These are phyloP conservation scores for Mystacides longicornis DNA, from an alignment of 2,888 invertebrate genomes.

Conservation along the genomic window DNA sequence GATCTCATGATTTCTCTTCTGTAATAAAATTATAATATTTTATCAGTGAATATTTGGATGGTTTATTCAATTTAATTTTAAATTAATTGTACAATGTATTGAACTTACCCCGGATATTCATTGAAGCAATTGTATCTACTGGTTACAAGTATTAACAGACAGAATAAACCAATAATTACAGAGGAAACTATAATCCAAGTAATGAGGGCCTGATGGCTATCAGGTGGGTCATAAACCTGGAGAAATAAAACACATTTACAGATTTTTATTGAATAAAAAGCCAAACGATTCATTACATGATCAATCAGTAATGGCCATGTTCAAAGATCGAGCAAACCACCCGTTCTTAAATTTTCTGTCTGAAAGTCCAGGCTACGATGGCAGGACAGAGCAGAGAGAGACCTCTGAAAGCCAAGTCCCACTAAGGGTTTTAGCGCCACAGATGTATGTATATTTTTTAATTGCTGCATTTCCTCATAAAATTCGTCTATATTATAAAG, in stretches of 20 bases:
- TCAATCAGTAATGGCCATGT: no score
- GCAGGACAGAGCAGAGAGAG: no score
- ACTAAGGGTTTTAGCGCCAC: no score
- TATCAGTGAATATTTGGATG: background rate
- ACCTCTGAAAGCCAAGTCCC: no score
- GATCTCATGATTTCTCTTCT: constrained; percentile 26
- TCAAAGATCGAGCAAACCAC: no score
- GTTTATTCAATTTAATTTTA: background rate
- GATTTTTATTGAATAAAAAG: no score
- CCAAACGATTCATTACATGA: no score
- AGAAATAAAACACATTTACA: constrained; percentile 28
- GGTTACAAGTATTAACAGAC: constrained; percentile 37
- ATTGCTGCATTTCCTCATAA: no score
- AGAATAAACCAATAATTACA: constrained; percentile 36
- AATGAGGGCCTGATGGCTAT: constrained; percentile 33
- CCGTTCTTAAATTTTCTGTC: no score
- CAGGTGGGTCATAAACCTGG: constrained; percentile 39
- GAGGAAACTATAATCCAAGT: constrained; percentile 39
- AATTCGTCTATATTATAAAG: no score
- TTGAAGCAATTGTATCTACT: constrained; percentile 44
- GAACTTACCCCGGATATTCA: constrained; percentile 38
- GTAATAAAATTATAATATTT: background rate
- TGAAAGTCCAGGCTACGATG: no score
- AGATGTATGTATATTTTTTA: no score
- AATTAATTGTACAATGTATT: background rate